Base-by-base conservation (phyloP, 2,113 vertebrate species). In the Petrocephalus microphthalmus region DNA sequence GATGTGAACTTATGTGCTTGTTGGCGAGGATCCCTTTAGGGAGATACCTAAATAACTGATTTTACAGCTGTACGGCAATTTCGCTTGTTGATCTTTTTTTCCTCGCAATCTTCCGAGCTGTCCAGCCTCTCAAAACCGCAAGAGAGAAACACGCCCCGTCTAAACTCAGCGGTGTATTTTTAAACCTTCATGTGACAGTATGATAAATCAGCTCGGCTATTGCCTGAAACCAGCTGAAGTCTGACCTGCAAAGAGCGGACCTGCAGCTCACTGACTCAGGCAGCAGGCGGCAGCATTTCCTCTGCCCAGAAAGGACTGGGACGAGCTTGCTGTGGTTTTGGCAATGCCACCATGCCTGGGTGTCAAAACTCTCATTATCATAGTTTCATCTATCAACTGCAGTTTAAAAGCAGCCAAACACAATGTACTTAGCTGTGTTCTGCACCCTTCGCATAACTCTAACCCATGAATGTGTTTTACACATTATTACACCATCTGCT, bases 91-190 rank as follows among this genome's bases (percentile, higher is more conserved):
- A 53, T 64, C 22, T 60, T 52, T 37, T 53, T 25, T 51, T 49
- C 37, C 47, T 51, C 0, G 13, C 51, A 10, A 10, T 42, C 1
- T 33, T 33, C 7, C 47, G 54, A 64, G 85, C 85, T 86, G 54
- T 60, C 85, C 54, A 42, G 15, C 54, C 54, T 53, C 83, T 64
- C 20, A 86, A n/a, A 86, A 45, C 45, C 51, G 7, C 22, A 49
- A 52, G 19, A 52, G 11, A 71, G 60, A 29, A 67, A 29, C 20
- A 51, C 19, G 20, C 22, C 64, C 29, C 29, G 56, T 51, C 45
- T 29, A 71, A 87, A 29, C 57, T 6, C 86, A 45, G 42, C 19
- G 60, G 60, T 71, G 57, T 71, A 87, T 67, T 87, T 87, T 87
- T 87, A 87, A 71, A 87, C n/a, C 19, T 49, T 52, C 42, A 5